Base-by-base conservation (phyloP, 2,113 vertebrate species). In the Collichthys lucidus region DNA sequence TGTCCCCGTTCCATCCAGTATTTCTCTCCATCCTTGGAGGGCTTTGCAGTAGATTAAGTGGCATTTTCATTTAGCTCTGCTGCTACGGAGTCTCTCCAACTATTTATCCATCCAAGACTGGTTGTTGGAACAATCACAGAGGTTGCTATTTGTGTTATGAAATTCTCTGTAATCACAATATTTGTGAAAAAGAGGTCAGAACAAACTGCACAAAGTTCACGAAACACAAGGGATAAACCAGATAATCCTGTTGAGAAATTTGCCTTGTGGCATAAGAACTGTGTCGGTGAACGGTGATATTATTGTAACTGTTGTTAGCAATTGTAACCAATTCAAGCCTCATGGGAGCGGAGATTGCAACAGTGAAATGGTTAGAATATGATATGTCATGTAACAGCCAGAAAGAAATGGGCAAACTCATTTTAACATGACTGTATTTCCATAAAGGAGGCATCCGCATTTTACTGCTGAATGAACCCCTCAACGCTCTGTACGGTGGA, bases 21-120 rank as follows among this genome's bases (percentile, higher is more conserved):
- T 83, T 82, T 84, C 86, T 61, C 84, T 84, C 85, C 82, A 86
- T 86, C 77, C 88, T 88, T 86, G 57, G 72, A 86, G 88, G 82
- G 83, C 80, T 88, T 90, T 86, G 57, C 84, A 71, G 60, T 85
- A 89, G 89, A 93, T 94, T 91, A 92, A 88, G 84, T 75, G 86
- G 86, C 74, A 90, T 88, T 91, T 88, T 78, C 72, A 85, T 77
- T 86, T 80, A 86, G 86, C 65, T 86, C 67, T 84, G 67, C 71
- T 80, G 74, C 82, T 75, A 77, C 67, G 79, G 40, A 82, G 82
- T 74, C 75, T 67, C 52, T 88, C 85, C 79, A 84, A 82, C 74
- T 84, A 88, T 90, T 77, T 74, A 85, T 84, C 82, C 78, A 69
- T 63, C 68, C 56, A 69, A 69, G 62, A 75, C 64, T 79, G 62